Conservation (phyloP, 2,797 vertebrate genomes). For the Poecilia picta region DNA sequence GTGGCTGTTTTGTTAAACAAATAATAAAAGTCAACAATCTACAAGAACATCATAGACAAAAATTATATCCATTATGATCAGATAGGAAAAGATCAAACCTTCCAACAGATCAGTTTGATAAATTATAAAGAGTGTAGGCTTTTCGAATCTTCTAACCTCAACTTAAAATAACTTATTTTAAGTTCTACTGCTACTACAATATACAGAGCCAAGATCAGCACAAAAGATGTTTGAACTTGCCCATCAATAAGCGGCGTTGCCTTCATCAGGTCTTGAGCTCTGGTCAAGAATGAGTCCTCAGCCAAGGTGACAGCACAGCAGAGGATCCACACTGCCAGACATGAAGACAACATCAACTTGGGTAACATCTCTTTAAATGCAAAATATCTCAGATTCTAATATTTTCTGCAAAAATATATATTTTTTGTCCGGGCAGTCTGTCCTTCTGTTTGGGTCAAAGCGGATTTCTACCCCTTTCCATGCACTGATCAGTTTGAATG, state of each 20-base stretch:
- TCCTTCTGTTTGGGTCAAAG: not conserved
- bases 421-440: not conserved
- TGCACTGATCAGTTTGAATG: not conserved
- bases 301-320: conserved; percentile 23
- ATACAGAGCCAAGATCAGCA: not conserved
- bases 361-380: conserved; percentile 43
- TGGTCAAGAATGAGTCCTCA: conserved; percentile 50
- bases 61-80: not conserved
- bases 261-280: conserved; percentile 77
- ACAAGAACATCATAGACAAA: not conserved
- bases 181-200: not conserved
- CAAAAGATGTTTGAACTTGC: conserved; percentile 61
- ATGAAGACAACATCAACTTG: conserved; percentile 4
- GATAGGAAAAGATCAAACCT: not conserved
- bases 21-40: not conserved
- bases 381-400: not conserved
- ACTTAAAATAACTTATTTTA: not conserved
- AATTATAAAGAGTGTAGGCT: not conserved
- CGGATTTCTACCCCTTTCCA: not conserved
- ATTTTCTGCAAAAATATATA: not conserved
- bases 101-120: not conserved
- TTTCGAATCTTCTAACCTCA: not conserved
- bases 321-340: conserved; percentile 47
- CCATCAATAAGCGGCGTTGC: conserved; percentile 83
- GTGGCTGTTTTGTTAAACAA: conserved; percentile 77